A percentile compares a stretch with the other conserved stretches of the same genome.
phyloP scores from a whole-genome alignment of 2,113 vertebrate species.

The Bos indicus region DNA sequence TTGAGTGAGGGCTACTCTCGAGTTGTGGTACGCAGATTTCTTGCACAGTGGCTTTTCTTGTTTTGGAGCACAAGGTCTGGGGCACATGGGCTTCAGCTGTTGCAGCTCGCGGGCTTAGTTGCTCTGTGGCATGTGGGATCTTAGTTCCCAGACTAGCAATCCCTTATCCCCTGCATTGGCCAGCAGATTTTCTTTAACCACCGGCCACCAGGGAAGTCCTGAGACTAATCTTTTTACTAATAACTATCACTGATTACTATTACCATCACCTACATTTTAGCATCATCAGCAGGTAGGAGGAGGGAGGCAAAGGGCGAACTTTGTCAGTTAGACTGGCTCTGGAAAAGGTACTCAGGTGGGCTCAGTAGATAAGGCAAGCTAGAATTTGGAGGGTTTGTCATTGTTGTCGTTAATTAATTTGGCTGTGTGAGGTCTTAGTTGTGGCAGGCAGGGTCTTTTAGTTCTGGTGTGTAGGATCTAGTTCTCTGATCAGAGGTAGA shows the following conservation, averaged over 20 bases:
- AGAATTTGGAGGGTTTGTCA: background rate
- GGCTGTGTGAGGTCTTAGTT: background rate
- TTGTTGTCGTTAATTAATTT: background rate
- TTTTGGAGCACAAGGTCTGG: background rate
- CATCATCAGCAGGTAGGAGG: background rate
- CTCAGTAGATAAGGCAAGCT: background rate
- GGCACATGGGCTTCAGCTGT: background rate
- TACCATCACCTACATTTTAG: background rate
- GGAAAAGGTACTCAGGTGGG: background rate
- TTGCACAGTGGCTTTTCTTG: background rate
- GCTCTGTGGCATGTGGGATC: background rate
- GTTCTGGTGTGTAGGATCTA: background rate
- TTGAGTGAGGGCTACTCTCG: background rate
- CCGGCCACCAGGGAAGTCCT: background rate
- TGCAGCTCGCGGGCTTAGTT: background rate
- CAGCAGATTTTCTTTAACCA: background rate
- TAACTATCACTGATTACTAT: background rate
- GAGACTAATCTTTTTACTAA: background rate
- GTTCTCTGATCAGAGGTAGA: background rate
- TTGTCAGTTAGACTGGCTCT: background rate
- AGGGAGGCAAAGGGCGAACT: background rate
- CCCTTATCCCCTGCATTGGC: background rate
- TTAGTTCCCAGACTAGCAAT: background rate
- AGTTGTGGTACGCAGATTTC: background rate
- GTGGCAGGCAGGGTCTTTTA: background rate